A percentile compares a stretch with the other conserved stretches of the same genome.
Conservation (phyloP, 2,113 vertebrate species). For the Leptodactylus fuscus region DNA sequence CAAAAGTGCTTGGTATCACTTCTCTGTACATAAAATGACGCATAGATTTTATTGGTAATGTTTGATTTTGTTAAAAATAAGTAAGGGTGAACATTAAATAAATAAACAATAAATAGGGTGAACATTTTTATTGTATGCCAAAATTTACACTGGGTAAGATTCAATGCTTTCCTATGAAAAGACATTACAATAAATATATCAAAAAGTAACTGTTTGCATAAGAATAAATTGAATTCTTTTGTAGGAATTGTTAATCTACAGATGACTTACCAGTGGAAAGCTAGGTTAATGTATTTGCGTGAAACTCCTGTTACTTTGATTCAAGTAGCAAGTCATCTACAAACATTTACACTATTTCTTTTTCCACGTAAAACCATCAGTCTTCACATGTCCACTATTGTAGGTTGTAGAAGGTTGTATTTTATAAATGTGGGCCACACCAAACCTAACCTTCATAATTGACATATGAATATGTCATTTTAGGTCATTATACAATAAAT, state of each 20-base stretch:
- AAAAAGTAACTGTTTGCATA: slow-evolving; percentile 1
- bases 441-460: background rate
- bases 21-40: too few relatives aligned
- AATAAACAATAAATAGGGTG: background rate
- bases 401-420: background rate
- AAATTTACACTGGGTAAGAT: background rate
- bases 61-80: background rate
- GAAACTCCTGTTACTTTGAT: background rate
- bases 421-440: background rate
- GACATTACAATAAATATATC: background rate
- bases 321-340: background rate
- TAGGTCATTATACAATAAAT: slow-evolving; percentile 76
- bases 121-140: background rate
- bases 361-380: background rate
- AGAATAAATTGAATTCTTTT: background rate
- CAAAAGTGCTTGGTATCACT: too few relatives aligned
- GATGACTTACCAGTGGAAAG: background rate
- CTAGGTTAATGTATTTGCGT: too few relatives aligned
- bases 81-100: too few relatives aligned
- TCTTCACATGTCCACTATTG: background rate
- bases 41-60: background rate
- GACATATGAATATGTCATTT: slow-evolving; percentile 39
- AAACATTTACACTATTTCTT: background rate
- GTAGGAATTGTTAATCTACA: background rate
- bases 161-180: slow-evolving; percentile 18